Evolutionary conservation across 2,797 vertebrate species (phyloP).

Genomic region (Echiichthys vipera): DNA sequence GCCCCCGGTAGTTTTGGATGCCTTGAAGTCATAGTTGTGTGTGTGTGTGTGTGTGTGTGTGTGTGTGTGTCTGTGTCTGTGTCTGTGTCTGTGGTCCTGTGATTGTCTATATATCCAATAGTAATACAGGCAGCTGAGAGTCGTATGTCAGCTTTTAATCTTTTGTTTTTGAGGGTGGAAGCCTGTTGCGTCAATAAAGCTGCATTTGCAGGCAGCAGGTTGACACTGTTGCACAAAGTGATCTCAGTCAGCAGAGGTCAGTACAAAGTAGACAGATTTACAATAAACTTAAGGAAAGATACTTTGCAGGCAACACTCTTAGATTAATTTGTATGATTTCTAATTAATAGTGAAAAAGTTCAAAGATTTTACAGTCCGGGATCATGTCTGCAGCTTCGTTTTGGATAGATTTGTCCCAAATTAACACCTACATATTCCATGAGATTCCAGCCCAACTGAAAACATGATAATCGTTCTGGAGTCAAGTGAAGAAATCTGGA

Average conservation of each 20-base stretch:
- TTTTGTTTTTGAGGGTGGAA: conserved; percentile 12
- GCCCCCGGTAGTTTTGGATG: conserved; percentile 51
- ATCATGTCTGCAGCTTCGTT: neutral
- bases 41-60: conserved; percentile 28
- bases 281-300: conserved; percentile 16
- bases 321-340: neutral
- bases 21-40: conserved; percentile 51
- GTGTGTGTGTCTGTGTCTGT: conserved; percentile 13
- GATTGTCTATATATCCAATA: conserved; percentile 25
- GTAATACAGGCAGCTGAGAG: conserved; percentile 23
- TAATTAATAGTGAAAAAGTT: neutral
- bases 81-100: conserved; percentile 31
- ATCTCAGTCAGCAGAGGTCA: conserved; percentile 77
- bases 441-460: neutral
- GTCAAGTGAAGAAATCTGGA: neutral
- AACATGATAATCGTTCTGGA: neutral
- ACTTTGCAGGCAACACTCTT: neutral
- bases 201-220: conserved; percentile 14
- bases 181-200: conserved; percentile 8
- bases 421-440: neutral
- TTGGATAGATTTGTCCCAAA: neutral
- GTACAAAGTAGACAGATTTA: conserved; percentile 65
- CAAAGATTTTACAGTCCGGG: no score
- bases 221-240: conserved; percentile 63
- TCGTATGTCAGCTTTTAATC: conserved; percentile 24